A percentile compares a stretch with the other conserved stretches of the same genome.
Evolutionary conservation across 1,140 invertebrate genomes (phyloP).

Genomic region (Glossosoma conforme): DNA sequence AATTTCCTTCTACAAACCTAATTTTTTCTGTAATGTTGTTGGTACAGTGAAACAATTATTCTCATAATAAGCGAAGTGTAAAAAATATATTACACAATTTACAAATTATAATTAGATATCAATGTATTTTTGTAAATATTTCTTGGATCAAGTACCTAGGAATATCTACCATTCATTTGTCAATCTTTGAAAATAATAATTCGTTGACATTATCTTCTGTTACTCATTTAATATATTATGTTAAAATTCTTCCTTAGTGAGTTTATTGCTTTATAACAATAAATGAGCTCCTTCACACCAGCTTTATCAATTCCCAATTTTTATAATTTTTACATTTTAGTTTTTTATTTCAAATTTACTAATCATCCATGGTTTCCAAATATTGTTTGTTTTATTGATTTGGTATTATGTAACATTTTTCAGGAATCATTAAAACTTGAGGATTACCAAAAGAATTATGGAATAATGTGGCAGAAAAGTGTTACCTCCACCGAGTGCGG

Average conservation of each 20-base stretch:
- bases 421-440: constrained; percentile 25
- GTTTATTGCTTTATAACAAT: not conserved
- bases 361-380: not conserved
- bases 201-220: too few relatives aligned
- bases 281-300: too few relatives aligned
- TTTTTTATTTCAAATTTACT: not conserved
- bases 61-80: too few relatives aligned
- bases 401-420: not conserved
- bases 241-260: not conserved
- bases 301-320: not conserved
- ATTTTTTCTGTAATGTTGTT: too few relatives aligned
- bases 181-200: too few relatives aligned
- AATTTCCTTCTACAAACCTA: not conserved
- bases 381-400: not conserved
- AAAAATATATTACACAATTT: too few relatives aligned
- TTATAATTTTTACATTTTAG: not conserved
- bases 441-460: constrained; percentile 23
- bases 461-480: constrained; percentile 21
- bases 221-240: not conserved
- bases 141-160: too few relatives aligned
- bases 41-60: too few relatives aligned
- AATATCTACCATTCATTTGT: too few relatives aligned
- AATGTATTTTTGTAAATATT: too few relatives aligned
- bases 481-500: constrained; percentile 7
- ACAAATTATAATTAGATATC: too few relatives aligned